A percentile compares a stretch with the other conserved stretches of the same genome.
Evolutionary conservation across 1,140 invertebrate species (phyloP).

Genomic region (Holotrichia oblita): DNA sequence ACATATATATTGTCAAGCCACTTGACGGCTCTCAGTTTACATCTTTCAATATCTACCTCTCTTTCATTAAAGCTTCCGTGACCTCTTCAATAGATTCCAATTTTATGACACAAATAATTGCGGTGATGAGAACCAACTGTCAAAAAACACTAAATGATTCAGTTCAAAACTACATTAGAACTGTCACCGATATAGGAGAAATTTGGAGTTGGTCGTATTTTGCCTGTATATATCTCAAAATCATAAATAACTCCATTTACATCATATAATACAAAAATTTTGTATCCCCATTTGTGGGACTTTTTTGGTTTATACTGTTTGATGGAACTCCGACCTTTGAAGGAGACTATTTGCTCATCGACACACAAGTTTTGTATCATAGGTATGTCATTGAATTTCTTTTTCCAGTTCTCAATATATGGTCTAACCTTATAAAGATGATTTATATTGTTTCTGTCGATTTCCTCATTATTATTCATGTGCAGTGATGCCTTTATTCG

Average conservation of each 20-base stretch:
- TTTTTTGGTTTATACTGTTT: slow-evolving; percentile 49
- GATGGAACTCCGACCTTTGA: slow-evolving; percentile 1
- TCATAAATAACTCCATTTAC: no score
- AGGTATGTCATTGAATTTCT: no score
- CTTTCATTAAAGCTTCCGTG: slow-evolving; percentile 10
- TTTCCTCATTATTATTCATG: no score
- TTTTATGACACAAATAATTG: neutral
- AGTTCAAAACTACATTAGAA: slow-evolving; percentile 41
- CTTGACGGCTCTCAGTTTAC: no score
- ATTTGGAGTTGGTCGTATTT: neutral
- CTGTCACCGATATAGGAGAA: slow-evolving; percentile 34
- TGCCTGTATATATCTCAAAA: slow-evolving; percentile 46
- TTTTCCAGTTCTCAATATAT: no score
- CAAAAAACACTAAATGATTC: slow-evolving; percentile 37
- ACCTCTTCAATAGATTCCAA: neutral
- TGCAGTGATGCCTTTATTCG: no score
- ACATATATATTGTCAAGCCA: slow-evolving; percentile 20
- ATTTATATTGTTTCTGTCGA: no score
- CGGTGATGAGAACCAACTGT: no score
- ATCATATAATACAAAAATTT: slow-evolving; percentile 25
- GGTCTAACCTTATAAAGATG: no score
- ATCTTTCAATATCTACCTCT: neutral
- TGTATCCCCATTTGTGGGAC: slow-evolving; percentile 33
- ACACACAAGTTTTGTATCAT: no score
- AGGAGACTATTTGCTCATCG: slow-evolving; percentile 42